These are phyloP conservation scores for Siphlonurus alternatus DNA, from an alignment of 2,888 invertebrate species.

Conservation along the genomic window DNA sequence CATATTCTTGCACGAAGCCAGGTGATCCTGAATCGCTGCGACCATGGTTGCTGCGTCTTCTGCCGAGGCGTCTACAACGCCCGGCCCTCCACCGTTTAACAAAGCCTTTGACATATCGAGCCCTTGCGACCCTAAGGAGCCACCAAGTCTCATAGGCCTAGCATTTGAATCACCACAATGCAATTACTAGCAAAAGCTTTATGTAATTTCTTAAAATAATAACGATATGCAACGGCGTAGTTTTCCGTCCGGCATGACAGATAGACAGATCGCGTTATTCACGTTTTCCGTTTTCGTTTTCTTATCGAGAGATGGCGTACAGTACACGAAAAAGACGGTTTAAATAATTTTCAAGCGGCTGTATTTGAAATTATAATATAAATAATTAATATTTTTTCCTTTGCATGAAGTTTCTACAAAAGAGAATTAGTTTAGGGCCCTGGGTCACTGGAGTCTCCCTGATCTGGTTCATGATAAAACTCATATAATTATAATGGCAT, in stretches of 20 bases:
- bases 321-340: too few species aligned
- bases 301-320: too few species aligned
- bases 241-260: slow-evolving; percentile 2
- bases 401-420: too few species aligned
- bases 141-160: neutral
- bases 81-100: neutral
- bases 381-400: too few species aligned
- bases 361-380: too few species aligned
- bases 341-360: too few species aligned
- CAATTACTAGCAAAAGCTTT: neutral
- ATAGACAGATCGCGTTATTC: too few species aligned
- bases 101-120: slow-evolving; percentile 1
- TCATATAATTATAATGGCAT: too few species aligned
- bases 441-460: too few species aligned
- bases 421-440: too few species aligned
- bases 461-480: too few species aligned
- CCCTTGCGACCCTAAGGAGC: neutral
- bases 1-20: neutral
- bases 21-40: neutral
- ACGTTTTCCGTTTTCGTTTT: too few species aligned
- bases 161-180: neutral
- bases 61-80: neutral
- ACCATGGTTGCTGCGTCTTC: neutral
- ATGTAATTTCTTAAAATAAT: neutral
- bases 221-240: neutral